Evolutionary conservation across 2,888 invertebrate species (phyloP).

Genomic region (Himalopsyche tibetana): DNA sequence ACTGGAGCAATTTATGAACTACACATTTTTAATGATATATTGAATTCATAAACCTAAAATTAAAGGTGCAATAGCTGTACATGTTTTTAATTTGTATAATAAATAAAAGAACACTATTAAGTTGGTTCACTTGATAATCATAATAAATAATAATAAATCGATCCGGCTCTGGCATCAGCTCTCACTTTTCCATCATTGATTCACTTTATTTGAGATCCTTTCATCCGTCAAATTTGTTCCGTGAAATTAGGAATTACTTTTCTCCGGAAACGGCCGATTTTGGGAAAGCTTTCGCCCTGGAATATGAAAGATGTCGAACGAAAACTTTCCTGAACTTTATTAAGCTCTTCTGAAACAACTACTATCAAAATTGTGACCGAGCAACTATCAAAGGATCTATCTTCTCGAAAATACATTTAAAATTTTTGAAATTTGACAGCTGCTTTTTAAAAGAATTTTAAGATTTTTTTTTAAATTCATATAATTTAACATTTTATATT

Average conservation of each 20-base stretch:
- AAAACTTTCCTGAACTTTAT: constrained; percentile 35
- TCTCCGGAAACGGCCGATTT: constrained; percentile 35
- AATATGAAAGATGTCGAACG: constrained; percentile 40
- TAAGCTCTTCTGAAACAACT: constrained; percentile 42
- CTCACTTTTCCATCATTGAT: constrained; percentile 37
- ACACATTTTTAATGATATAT: no score
- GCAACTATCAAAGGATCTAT: constrained; percentile 31
- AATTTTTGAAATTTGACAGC: background rate
- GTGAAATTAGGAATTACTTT: constrained; percentile 40
- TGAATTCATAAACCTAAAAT: no score
- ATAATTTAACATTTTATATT: no score
- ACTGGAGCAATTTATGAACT: no score
- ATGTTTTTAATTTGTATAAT: no score
- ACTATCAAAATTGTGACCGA: constrained; percentile 41
- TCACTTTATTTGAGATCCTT: constrained; percentile 40
- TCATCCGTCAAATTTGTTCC: constrained; percentile 43
- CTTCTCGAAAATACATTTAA: constrained; percentile 1
- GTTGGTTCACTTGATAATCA: background rate
- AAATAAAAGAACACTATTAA: no score
- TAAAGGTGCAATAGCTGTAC: no score
- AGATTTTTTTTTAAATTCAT: background rate
- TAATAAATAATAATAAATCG: background rate
- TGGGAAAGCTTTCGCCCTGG: background rate
- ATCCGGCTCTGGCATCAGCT: background rate
- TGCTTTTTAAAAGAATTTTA: background rate